Evolutionary conservation across 1,140 invertebrate genomes (phyloP).

Genomic region (Telenomus remus): DNA sequence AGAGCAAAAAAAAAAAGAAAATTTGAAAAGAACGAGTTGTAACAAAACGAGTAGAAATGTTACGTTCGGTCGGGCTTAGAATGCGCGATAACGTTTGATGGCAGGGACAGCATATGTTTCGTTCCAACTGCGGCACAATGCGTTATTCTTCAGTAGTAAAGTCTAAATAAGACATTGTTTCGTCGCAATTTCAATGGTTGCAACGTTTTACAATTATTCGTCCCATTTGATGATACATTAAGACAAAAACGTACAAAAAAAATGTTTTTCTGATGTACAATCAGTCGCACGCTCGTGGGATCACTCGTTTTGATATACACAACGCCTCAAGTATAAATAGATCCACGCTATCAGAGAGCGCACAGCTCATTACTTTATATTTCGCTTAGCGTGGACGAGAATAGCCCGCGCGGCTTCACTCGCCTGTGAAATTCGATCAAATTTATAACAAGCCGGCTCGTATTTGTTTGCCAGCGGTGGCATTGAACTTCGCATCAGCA

Average conservation of each 20-base stretch:
- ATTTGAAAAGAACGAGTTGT: neutral
- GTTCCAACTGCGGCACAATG: conserved; percentile 41
- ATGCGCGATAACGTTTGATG: conserved; percentile 8
- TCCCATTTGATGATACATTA: conserved; percentile 10
- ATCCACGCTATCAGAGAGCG: conserved; percentile 7
- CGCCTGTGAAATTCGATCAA: conserved; percentile 20
- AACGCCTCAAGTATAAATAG: conserved; percentile 16
- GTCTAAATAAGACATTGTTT: conserved; percentile 45
- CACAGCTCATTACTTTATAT: conserved; percentile 28
- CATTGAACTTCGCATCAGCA: conserved; percentile 25
- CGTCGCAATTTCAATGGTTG: conserved; percentile 27
- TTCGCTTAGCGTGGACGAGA: conserved; percentile 3
- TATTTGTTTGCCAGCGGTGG: conserved; percentile 21
- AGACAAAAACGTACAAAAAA: neutral
- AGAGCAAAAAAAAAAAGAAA: neutral
- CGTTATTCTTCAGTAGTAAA: conserved; percentile 29
- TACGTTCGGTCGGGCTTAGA: neutral
- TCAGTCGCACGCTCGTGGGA: neutral
- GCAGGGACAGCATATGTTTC: conserved; percentile 33
- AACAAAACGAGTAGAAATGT: neutral
- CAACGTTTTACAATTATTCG: conserved; percentile 9
- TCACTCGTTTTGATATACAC: neutral
- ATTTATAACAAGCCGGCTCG: neutral
- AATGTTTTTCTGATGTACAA: too few relatives aligned
- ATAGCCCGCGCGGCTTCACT: conserved; percentile 9